A percentile compares a stretch with the other conserved stretches of the same genome.
Conservation (phyloP, 2,113 vertebrate genomes). For the Eira barbara region DNA sequence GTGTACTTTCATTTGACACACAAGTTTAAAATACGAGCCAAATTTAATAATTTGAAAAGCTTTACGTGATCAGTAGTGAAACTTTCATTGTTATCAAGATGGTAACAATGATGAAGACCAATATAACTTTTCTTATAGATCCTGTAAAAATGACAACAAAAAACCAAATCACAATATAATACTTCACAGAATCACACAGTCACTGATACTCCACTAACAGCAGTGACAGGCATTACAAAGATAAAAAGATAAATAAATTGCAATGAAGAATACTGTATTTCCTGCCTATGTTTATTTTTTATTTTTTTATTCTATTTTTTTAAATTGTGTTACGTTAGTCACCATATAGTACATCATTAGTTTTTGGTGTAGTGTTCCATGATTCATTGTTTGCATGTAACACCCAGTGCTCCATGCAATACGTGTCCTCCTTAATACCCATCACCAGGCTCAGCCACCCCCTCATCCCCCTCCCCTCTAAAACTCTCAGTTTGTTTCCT, state of each 20-base stretch:
- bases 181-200: not conserved
- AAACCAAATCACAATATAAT: not conserved
- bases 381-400: no score
- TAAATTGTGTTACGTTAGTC: no score
- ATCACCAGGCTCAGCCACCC: no score
- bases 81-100: not conserved
- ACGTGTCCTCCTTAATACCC: no score
- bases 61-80: not conserved
- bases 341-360: no score
- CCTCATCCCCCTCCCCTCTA: no score
- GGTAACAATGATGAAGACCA: not conserved
- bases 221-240: not conserved
- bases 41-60: slow-evolving; percentile 20
- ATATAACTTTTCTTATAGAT: not conserved
- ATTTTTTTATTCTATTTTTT: no score
- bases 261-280: not conserved
- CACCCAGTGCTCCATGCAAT: no score
- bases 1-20: slow-evolving; percentile 7
- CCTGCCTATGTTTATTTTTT: not conserved
- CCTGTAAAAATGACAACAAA: not conserved
- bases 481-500: no score
- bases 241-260: not conserved
- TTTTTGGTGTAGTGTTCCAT: no score
- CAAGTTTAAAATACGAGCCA: slow-evolving; percentile 5
- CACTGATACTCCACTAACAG: not conserved